Percentiles rank a stretch among this genome's conserved stretches.
Conservation (phyloP, 2,113 vertebrate genomes). For the Seriola rivoliana region DNA sequence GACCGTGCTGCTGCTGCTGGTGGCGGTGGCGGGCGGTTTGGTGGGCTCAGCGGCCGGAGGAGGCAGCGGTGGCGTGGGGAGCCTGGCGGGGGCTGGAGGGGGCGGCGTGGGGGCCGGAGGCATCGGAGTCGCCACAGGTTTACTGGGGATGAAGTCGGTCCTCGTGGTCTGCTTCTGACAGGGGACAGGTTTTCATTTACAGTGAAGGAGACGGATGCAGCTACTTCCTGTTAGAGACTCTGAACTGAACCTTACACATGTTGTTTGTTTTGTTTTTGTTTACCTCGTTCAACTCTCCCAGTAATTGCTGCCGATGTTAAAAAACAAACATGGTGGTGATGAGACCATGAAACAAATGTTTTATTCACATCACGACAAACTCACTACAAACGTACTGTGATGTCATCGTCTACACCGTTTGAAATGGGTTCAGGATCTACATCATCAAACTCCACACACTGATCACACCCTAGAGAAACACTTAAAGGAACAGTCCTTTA, state of each 20-base stretch:
- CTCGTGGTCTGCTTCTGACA: slow-evolving; percentile 89
- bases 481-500: slow-evolving; percentile 37
- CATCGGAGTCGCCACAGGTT: slow-evolving; percentile 62
- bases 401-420: no score
- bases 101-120: slow-evolving; percentile 76
- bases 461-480: background rate
- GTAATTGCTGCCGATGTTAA: slow-evolving; percentile 89
- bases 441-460: no score
- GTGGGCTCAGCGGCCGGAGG: slow-evolving; percentile 68
- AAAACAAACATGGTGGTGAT: slow-evolving; percentile 49
- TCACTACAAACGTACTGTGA: slow-evolving; percentile 15
- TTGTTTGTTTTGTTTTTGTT: slow-evolving; percentile 55
- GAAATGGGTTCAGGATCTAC: background rate
- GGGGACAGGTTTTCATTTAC: background rate
- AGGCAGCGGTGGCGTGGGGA: slow-evolving; percentile 79
- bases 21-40: slow-evolving; percentile 44
- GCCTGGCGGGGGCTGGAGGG: slow-evolving; percentile 66
- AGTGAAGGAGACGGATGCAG: no score
- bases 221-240: no score
- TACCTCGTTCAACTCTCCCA: slow-evolving; percentile 98
- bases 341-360: slow-evolving; percentile 19
- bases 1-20: slow-evolving; percentile 64
- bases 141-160: slow-evolving; percentile 80
- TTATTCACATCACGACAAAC: slow-evolving; percentile 28
- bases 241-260: background rate